Base-by-base conservation (phyloP, 2,888 invertebrate species). In the Pegoplata infirma region DNA sequence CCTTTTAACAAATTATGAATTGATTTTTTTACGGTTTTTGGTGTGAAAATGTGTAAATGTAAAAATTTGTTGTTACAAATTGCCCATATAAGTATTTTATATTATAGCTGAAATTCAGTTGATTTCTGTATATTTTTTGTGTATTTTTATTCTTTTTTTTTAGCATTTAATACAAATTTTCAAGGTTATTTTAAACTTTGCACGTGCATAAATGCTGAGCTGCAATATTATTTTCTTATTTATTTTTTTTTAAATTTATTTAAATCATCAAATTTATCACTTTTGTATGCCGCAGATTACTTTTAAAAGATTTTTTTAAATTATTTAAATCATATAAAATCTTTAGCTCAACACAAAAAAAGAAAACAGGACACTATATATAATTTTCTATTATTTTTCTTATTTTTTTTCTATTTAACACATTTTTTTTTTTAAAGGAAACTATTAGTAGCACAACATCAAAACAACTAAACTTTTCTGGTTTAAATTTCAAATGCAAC, bases 401-500 rank as follows among this genome's bases (percentile, higher is more conserved):
- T 32, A n/a, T 47, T 67, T 10, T 17, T 21, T 51, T 59, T 61
- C 14, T 49, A 19, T 49, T 21, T 51, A 44, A 36, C 46, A 32
- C 12, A 56, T 51, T 21, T 47, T 61, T 55, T 53, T 28, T 55
- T 53, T 72, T n/a, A 72, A 71, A 61, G 76, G 5, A 56, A 51
- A 49, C 56, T 10, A 44, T 40, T 16, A 75, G 53, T 53, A 69
- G 53, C 71, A 46, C 71, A 61, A 71, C 76, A 44, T 21, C 32
- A 75, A n/a, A n/a, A n/a, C 63, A 32, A 73, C 55, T 55, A 71
- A 55, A 61, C 56, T 68, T 49, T 53, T 75, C 75, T 58, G 71
- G 75, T 75, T 79, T 53, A 74, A 64, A 74, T 79, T 80, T 75
- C 72, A 76, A 80, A 79, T 82, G 81, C 82, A 82, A 82, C 81